Evolutionary conservation across 2,888 invertebrate species (phyloP).

Genomic region (Catocala fraxini): DNA sequence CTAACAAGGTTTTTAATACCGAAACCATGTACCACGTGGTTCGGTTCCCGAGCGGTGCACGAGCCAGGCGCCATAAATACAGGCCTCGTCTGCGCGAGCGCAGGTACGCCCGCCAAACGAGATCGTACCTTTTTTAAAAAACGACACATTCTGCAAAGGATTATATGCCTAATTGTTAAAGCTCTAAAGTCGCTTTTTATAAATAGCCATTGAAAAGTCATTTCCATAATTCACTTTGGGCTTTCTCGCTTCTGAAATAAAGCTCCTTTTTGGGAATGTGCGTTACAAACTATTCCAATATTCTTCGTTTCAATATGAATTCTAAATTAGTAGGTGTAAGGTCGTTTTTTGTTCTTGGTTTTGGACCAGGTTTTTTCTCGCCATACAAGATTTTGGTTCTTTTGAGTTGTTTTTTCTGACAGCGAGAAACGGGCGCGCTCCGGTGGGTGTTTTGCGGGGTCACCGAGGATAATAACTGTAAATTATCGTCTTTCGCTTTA

Average conservation of each 20-base stretch:
- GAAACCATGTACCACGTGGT: slow-evolving; percentile 77
- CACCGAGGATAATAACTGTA: slow-evolving; percentile 86
- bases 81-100: slow-evolving; percentile 83
- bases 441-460: slow-evolving; percentile 87
- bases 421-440: slow-evolving; percentile 73
- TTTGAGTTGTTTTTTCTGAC: slow-evolving; percentile 81
- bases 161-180: slow-evolving; percentile 56
- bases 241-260: slow-evolving; percentile 86
- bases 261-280: slow-evolving; percentile 80
- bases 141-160: slow-evolving; percentile 43
- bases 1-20: slow-evolving; percentile 81
- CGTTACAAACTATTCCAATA: slow-evolving; percentile 58
- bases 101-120: slow-evolving; percentile 87
- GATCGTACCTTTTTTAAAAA: slow-evolving; percentile 82
- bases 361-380: slow-evolving; percentile 71
- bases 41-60: slow-evolving; percentile 68
- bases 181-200: slow-evolving; percentile 56
- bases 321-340: slow-evolving; percentile 53
- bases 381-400: slow-evolving; percentile 83
- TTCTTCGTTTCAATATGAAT: slow-evolving; percentile 45
- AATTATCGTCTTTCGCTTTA: slow-evolving; percentile 84
- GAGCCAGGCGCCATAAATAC: slow-evolving; percentile 86
- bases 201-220: slow-evolving; percentile 48
- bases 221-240: slow-evolving; percentile 84
- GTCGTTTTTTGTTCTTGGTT: slow-evolving; percentile 56